Evolutionary conservation across 1,140 invertebrate genomes (phyloP).

Genomic region (Pseudachorutes palmiensis): DNA sequence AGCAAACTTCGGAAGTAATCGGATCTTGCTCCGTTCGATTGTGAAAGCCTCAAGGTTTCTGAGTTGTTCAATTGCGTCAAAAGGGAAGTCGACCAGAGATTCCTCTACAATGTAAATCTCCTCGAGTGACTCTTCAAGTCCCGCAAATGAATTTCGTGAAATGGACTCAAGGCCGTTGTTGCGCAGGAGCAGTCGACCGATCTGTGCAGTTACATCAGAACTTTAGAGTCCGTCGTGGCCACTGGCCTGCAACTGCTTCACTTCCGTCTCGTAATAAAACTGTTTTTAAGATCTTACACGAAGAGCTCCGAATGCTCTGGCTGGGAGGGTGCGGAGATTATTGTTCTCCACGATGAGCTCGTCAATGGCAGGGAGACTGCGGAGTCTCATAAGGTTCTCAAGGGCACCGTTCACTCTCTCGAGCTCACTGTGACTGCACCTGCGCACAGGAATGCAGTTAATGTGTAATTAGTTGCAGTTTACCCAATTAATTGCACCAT

Average conservation of each 20-base stretch:
- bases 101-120: constrained; percentile 78
- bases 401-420: constrained; percentile 63
- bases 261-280: no score
- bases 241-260: no score
- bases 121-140: constrained; percentile 61
- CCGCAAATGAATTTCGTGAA: constrained; percentile 65
- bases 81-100: constrained; percentile 62
- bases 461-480: not conserved
- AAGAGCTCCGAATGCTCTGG: constrained; percentile 62
- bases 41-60: constrained; percentile 71
- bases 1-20: constrained; percentile 38
- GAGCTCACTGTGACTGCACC: constrained; percentile 78
- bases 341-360: constrained; percentile 79
- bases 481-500: constrained; percentile 30
- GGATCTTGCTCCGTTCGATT: constrained; percentile 35
- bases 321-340: constrained; percentile 67
- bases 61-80: constrained; percentile 64
- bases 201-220: constrained; percentile 15
- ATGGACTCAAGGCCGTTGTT: constrained; percentile 73
- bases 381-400: constrained; percentile 52
- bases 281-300: constrained; percentile 45
- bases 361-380: constrained; percentile 52
- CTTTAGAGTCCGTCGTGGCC: no score
- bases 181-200: constrained; percentile 61
- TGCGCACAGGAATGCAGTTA: constrained; percentile 42